Percentiles rank a stretch among this genome's conserved stretches.
These are phyloP conservation scores for Probosciger aterrimus DNA, from an alignment of 2,113 vertebrate genomes.

Conservation along the genomic window DNA sequence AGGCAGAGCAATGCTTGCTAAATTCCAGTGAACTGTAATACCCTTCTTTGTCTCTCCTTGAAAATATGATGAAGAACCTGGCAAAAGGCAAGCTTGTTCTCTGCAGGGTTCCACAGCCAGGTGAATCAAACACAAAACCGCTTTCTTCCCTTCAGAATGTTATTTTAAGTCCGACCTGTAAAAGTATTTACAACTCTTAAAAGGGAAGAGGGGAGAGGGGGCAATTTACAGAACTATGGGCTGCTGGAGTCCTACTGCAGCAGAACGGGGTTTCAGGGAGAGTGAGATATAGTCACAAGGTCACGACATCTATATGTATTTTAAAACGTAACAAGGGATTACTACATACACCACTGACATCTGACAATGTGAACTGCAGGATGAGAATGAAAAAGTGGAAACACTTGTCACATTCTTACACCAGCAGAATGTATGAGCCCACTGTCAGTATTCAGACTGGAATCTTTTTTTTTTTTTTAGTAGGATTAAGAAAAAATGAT, in stretches of 20 bases:
- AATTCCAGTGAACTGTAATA: not conserved
- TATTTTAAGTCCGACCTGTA: not conserved
- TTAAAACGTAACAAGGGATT: constrained; percentile 38
- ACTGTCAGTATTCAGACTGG: not conserved
- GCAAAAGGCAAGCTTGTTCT: constrained; percentile 8
- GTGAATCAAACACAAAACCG: not conserved
- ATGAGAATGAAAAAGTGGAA: not conserved
- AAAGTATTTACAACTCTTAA: not conserved
- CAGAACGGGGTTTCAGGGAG: not conserved
- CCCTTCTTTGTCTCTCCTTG: constrained; percentile 26
- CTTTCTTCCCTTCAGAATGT: not conserved
- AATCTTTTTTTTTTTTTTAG: not conserved
- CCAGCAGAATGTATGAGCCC: not conserved
- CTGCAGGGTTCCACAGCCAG: not conserved
- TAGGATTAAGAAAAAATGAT: not conserved
- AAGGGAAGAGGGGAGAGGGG: not conserved
- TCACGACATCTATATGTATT: constrained; percentile 49
- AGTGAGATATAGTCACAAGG: constrained; percentile 51
- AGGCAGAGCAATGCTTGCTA: not conserved
- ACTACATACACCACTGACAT: not conserved
- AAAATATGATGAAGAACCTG: not conserved
- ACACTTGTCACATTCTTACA: not conserved
- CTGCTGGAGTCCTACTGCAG: constrained; percentile 55
- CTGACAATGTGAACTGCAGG: not conserved
- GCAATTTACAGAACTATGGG: constrained; percentile 4